Evolutionary conservation across 2,797 vertebrate genomes (phyloP).

Genomic region (Semotilus atromaculatus): DNA sequence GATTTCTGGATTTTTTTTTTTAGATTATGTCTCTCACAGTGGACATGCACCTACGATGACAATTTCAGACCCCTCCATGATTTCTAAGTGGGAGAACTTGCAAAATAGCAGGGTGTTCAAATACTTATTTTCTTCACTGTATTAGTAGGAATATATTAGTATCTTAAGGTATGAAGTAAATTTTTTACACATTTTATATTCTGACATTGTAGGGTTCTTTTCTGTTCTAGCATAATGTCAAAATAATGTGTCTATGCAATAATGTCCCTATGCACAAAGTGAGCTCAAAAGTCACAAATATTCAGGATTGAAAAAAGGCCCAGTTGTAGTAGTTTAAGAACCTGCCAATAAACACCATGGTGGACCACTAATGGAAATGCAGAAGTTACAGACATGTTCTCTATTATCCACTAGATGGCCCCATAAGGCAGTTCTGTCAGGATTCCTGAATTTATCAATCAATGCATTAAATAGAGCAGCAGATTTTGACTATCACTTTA

Average conservation of each 20-base stretch:
- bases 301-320: neutral
- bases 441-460: neutral
- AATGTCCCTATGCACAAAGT: neutral
- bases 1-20: too few relatives aligned
- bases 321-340: neutral
- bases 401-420: constrained; percentile 54
- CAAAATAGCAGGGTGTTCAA: too few relatives aligned
- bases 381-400: neutral
- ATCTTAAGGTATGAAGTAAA: fast-evolving
- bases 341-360: neutral
- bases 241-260: too few relatives aligned
- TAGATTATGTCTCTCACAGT: too few relatives aligned
- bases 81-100: too few relatives aligned
- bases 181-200: neutral
- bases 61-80: too few relatives aligned
- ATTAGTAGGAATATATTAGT: neutral
- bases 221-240: neutral
- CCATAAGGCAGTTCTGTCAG: neutral
- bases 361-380: neutral
- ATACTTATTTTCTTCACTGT: too few relatives aligned
- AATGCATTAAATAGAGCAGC: neutral
- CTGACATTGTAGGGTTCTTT: neutral
- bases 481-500: neutral
- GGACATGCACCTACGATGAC: too few relatives aligned
- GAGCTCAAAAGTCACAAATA: neutral